Evolutionary conservation across 2,797 vertebrate genomes (phyloP), one percentile per base, ranked within the genome.

Genomic region (Synaphobranchus kaupii): DNA sequence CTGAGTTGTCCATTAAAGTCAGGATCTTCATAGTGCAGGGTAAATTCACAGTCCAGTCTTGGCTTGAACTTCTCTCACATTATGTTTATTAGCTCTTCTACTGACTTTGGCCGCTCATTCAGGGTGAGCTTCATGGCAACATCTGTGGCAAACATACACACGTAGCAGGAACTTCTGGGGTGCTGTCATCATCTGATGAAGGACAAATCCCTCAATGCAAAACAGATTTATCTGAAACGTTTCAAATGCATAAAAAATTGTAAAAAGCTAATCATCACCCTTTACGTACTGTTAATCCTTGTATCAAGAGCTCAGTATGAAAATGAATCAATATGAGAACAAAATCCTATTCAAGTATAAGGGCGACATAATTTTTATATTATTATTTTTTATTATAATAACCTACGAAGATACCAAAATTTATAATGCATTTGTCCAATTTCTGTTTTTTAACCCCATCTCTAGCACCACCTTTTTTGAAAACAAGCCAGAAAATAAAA

Each of bases 1-100:
- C 83, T 80, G 25, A 87, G 76, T 31, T 87, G 13, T 80, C 85
- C 60, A 39, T 63, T 58, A 89, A 87, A 89, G n/a, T 87, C 88
- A 52, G 86, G 84, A 87, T 87, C 84, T 73, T 89, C 83, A 9
- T 89, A 85, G 48, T 83, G 83, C 15, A 84, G n/a, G 12, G n/a
- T 84, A 47, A 89, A 90, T n/a, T 90, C 86, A 28, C 48, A 5
- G 39, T 90, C 80, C 83, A 90, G 63, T 88, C 88, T 88, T 85
- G 86, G 84, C 60, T 86, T 88, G 63, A 88, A 87, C 34, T 76
- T 88, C n/a, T 88, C 83, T 66, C 83, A 58, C 89, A 88, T 86
- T 66, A 58, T 87, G 1, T 7, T 84, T 17, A 78, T 87, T 22
- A 89, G 60, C 25, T 89, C 82, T 22, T 86, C 25, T 28, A 84